These are phyloP conservation scores for Thereva nobilitata DNA, from an alignment of 2,888 invertebrate species.

Conservation along the genomic window DNA sequence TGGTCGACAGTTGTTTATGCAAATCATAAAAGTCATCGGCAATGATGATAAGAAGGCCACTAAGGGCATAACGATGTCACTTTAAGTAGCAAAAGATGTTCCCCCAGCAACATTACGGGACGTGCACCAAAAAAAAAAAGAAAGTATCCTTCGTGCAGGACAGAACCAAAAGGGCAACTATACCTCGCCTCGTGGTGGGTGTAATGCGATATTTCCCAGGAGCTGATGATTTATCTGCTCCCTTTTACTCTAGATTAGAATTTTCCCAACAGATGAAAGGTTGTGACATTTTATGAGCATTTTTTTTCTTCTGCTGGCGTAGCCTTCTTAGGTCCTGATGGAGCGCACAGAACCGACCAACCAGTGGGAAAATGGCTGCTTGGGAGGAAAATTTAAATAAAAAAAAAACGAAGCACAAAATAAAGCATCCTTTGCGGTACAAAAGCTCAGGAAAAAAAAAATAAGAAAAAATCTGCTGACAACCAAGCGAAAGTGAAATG, in stretches of 20 bases:
- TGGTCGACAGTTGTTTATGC: slow-evolving; percentile 32
- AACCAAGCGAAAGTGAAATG: no score
- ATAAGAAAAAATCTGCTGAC: no score
- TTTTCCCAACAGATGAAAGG: slow-evolving; percentile 14
- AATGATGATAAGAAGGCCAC: slow-evolving; percentile 33
- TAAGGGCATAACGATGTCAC: slow-evolving; percentile 23
- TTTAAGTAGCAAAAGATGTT: slow-evolving; percentile 29
- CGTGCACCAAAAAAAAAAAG: neutral
- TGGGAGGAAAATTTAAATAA: no score
- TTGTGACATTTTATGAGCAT: slow-evolving; percentile 15
- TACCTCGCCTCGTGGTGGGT: no score
- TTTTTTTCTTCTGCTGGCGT: neutral
- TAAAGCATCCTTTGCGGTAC: no score
- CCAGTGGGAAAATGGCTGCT: no score
- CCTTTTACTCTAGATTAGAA: slow-evolving; percentile 10
- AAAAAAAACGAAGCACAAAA: no score
- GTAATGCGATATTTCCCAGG: neutral
- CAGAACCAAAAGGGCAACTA: no score
- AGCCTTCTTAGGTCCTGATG: no score
- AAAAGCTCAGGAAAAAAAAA: no score
- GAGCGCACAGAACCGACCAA: no score
- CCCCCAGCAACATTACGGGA: slow-evolving; percentile 16
- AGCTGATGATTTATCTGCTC: slow-evolving; percentile 16
- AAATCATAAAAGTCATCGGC: slow-evolving; percentile 33
- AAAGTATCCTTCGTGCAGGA: no score